phyloP scores from a whole-genome alignment of 1,140 invertebrate genomes.

The Drosophila carrolli region DNA sequence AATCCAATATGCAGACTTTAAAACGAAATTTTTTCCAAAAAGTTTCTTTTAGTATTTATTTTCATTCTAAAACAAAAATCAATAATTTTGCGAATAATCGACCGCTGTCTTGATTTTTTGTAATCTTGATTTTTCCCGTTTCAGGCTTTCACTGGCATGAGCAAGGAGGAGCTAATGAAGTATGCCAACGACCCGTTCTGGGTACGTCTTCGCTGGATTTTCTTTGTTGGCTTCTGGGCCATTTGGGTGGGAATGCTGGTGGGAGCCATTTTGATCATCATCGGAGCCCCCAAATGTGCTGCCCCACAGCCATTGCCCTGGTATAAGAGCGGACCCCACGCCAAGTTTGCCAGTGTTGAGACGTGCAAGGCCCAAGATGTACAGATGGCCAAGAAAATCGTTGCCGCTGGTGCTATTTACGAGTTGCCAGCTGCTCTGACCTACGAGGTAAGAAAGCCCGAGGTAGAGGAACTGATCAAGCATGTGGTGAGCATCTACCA shows the following conservation, averaged over 20 bases:
- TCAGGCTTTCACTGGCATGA: slow-evolving; percentile 91
- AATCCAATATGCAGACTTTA: too few species aligned
- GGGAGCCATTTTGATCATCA: slow-evolving; percentile 93
- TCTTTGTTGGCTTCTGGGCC: slow-evolving; percentile 94
- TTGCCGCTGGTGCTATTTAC: slow-evolving; percentile 75
- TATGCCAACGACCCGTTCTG: slow-evolving; percentile 97
- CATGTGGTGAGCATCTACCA: slow-evolving; percentile 62
- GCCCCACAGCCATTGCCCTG: slow-evolving; percentile 88
- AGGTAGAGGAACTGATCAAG: slow-evolving; percentile 71
- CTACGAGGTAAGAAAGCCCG: slow-evolving; percentile 61
- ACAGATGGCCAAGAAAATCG: slow-evolving; percentile 44
- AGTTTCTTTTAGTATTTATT: too few species aligned
- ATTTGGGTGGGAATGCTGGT: slow-evolving; percentile 94
- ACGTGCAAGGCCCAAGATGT: slow-evolving; percentile 41
- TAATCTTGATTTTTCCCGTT: background rate
- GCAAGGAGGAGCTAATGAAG: slow-evolving; percentile 96
- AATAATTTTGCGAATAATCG: too few species aligned
- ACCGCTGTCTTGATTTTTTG: too few species aligned
- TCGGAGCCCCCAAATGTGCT: slow-evolving; percentile 93
- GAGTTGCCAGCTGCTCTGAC: slow-evolving; percentile 69
- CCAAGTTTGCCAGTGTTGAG: slow-evolving; percentile 58
- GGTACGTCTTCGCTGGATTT: slow-evolving; percentile 92
- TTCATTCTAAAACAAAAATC: too few species aligned
- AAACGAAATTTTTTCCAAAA: too few species aligned
- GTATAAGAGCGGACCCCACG: slow-evolving; percentile 85